Conservation (phyloP, 2,113 vertebrate genomes). For the Sclerurus mexicanus region DNA sequence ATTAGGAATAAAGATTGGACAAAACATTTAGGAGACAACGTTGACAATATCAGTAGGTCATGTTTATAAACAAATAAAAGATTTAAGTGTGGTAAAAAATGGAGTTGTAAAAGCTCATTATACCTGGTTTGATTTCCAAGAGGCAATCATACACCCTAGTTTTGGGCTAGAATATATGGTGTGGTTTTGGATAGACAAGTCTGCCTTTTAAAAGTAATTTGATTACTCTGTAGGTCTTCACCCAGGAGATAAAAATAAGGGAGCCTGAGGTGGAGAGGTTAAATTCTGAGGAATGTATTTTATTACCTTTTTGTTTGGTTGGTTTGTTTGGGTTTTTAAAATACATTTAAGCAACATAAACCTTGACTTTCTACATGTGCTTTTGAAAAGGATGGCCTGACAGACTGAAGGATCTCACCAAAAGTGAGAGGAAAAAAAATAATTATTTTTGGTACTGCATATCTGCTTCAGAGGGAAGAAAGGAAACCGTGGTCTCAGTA, state of each 20-base stretch:
- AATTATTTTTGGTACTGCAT: background rate
- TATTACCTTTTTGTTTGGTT: background rate
- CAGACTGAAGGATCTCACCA: background rate
- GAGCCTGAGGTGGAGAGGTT: background rate
- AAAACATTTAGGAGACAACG: background rate
- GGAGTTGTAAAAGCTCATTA: background rate
- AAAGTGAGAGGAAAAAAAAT: background rate
- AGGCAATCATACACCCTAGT: background rate
- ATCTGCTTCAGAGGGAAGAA: background rate
- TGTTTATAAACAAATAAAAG: background rate
- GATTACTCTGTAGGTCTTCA: background rate
- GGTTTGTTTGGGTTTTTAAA: background rate
- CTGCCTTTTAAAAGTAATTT: background rate
- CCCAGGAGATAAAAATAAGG: background rate
- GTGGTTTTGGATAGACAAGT: background rate
- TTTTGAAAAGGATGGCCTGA: background rate
- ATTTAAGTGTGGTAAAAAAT: background rate
- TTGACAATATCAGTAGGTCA: background rate
- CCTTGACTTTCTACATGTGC: background rate
- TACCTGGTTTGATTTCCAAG: background rate
- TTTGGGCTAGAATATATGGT: background rate
- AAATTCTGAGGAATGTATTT: background rate
- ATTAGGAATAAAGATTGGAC: background rate
- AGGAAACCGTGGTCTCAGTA: background rate
- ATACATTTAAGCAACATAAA: background rate